A percentile compares a stretch with the other conserved stretches of the same genome.
These are phyloP conservation scores for Tyto alba DNA, from an alignment of 2,113 vertebrate genomes.

Conservation along the genomic window DNA sequence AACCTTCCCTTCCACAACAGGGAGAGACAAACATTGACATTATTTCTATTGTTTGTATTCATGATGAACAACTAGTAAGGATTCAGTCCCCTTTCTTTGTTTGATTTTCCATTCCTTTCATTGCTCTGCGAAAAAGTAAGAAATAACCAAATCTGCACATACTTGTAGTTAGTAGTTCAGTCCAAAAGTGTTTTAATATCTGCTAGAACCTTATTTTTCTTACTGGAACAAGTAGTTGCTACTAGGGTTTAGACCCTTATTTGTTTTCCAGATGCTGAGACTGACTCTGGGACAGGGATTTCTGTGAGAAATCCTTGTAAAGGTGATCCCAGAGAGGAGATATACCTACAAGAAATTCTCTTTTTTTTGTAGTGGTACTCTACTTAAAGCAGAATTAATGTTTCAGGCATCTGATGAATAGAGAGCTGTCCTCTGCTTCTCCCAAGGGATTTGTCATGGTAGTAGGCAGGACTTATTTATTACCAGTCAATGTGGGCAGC, in stretches of 20 bases:
- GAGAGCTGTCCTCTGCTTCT: background rate
- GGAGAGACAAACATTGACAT: background rate
- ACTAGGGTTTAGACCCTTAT: background rate
- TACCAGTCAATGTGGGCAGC: background rate
- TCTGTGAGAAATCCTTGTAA: background rate
- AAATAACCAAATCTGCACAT: background rate
- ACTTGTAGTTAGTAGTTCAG: background rate
- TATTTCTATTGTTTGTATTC: background rate
- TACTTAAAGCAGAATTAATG: background rate
- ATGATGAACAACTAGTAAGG: background rate
- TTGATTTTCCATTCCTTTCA: background rate
- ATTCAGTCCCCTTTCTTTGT: background rate
- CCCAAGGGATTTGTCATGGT: background rate
- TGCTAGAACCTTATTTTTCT: background rate
- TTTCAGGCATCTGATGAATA: background rate
- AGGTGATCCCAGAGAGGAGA: background rate
- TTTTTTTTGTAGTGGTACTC: background rate
- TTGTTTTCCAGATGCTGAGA: background rate
- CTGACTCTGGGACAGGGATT: background rate
- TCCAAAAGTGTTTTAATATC: background rate
- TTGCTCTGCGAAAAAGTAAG: background rate
- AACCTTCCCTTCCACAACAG: background rate
- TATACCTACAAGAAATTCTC: background rate
- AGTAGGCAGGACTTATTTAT: background rate
- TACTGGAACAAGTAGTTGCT: background rate